Conservation (phyloP, 2,797 vertebrate species). For the Eidolon dupreanum region DNA sequence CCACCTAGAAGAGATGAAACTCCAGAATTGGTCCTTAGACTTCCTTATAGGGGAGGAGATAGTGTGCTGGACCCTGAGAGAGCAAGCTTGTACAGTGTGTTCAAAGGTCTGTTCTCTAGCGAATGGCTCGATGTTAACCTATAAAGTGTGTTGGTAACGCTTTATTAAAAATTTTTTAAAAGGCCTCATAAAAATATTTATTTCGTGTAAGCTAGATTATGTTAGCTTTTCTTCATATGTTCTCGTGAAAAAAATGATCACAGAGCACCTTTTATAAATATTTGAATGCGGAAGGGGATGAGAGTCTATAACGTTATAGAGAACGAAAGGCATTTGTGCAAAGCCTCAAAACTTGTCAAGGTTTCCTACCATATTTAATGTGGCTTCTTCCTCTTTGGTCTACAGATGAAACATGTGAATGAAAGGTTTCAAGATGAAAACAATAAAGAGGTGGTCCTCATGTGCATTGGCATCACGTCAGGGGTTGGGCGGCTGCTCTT, state of each 20-base stretch:
- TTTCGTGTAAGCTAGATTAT: background rate
- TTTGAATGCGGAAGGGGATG: background rate
- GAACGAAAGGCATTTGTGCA: background rate
- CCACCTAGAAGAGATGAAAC: background rate
- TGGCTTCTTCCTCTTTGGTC: slow-evolving; percentile 41
- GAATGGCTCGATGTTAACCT: background rate
- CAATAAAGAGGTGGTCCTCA: slow-evolving; percentile 93
- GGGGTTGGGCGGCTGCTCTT: slow-evolving; percentile 94
- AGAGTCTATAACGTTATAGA: background rate
- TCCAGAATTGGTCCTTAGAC: background rate
- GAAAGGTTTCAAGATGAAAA: slow-evolving; percentile 86
- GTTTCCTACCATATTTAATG: background rate
- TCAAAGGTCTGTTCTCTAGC: background rate
- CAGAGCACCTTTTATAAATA: background rate
- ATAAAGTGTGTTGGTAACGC: background rate
- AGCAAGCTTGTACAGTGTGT: background rate
- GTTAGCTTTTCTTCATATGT: background rate
- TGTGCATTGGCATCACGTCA: slow-evolving; percentile 96
- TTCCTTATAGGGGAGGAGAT: background rate
- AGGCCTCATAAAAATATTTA: background rate
- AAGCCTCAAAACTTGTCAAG: background rate
- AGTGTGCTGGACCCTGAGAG: background rate
- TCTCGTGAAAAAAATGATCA: background rate
- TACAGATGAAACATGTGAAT: slow-evolving; percentile 94
- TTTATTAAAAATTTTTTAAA: background rate